Evolutionary conservation across 2,888 invertebrate genomes (phyloP), one percentile per base, ranked within the genome.

Genomic region (Slavum lentiscoides): DNA sequence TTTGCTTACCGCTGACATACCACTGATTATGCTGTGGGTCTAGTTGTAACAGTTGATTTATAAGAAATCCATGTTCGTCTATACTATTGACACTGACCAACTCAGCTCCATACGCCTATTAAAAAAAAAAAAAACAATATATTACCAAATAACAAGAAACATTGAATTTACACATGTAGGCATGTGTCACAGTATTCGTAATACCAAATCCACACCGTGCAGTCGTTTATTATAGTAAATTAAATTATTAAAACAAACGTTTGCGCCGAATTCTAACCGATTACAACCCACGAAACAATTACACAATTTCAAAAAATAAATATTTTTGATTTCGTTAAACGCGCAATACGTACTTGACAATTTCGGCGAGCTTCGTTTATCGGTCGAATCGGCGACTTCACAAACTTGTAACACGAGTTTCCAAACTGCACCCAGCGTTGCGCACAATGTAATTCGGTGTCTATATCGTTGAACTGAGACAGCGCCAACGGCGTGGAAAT

Each of bases 1-100:
- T 90, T 85, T 93, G 92, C 81, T 91, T 91, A 0, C 93, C 92
- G 69, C 95, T 94, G 39, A 94, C 91, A 86, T 94, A 96, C 94
- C 96, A 97, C 8, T 91, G 90, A 82, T 93, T 90, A 86, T 94
- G 94, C 84, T 94, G 93, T 19, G 94, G 94, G 87, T 97, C 96
- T 84, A 93, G 89, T 85, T 90, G 88, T 85, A 93, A 91, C n/a
- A 98, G 87, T 85, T 94, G 92, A 83, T 93, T 90, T 11, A 94
- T 89, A 62, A 97, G 89, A 85, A 96, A 97, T 0, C 93, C 91
- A 88, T 97, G 96, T 86, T 97, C 97, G 82, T 94, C 94, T 7
- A 92, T 88, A 81, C 89, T 91, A 85, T 93, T 94, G 9, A 97
- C 90, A 83, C 93, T 91, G 0, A 93, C 88, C 75, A 97, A 87